Evolutionary conservation across 1,140 invertebrate genomes (phyloP).

Genomic region (silkworm (Bombyx mori)): DNA sequence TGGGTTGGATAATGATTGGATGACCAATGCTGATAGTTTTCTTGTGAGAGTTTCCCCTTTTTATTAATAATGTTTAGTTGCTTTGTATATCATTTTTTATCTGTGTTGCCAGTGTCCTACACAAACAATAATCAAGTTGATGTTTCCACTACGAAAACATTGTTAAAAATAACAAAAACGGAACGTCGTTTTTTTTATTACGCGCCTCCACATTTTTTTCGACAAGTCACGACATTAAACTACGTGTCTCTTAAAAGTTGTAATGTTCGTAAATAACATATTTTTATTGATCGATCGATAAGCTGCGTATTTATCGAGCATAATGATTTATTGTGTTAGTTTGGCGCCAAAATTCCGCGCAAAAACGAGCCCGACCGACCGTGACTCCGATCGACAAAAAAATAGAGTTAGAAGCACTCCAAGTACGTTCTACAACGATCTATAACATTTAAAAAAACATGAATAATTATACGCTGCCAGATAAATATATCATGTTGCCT

Average conservation of each 20-base stretch:
- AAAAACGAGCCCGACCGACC: slow-evolving; percentile 58
- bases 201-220: neutral
- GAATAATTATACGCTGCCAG: neutral
- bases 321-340: slow-evolving; percentile 40
- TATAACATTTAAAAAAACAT: neutral
- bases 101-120: no score
- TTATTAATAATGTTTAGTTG: no score
- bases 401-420: neutral
- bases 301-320: slow-evolving; percentile 8
- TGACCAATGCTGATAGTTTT: no score
- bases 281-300: slow-evolving; percentile 21
- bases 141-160: no score
- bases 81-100: no score
- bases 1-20: no score
- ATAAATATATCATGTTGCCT: slow-evolving; percentile 12
- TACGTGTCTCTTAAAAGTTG: slow-evolving; percentile 5
- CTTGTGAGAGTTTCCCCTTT: no score
- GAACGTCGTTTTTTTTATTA: neutral
- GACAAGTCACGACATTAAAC: neutral
- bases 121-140: no score
- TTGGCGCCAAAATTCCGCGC: slow-evolving; percentile 63
- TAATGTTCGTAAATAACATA: slow-evolving; percentile 19
- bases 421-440: neutral
- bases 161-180: no score
- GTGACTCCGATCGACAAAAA: slow-evolving; percentile 41